These are phyloP conservation scores for Heterocephalus glaber DNA, from an alignment of 2,113 vertebrate genomes.

Conservation along the genomic window DNA sequence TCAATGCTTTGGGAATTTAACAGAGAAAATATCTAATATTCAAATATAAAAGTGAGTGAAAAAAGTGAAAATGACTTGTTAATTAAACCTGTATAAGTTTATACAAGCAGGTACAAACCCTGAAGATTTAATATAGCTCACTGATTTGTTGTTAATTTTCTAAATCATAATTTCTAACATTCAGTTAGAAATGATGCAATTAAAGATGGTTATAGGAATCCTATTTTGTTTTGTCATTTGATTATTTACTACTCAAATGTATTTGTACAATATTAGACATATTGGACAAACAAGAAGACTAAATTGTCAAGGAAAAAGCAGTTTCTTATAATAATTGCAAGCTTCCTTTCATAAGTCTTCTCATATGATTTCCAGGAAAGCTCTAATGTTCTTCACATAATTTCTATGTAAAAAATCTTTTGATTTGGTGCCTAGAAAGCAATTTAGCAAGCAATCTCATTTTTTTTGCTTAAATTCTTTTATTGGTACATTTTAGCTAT, in stretches of 20 bases:
- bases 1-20: background rate
- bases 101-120: background rate
- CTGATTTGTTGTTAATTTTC: constrained; percentile 16
- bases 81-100: constrained; percentile 49
- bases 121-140: constrained; percentile 11
- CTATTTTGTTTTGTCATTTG: background rate
- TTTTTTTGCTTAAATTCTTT: too few species aligned
- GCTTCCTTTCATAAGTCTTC: constrained; percentile 51
- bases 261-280: constrained; percentile 16
- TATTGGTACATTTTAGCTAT: too few species aligned
- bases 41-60: constrained; percentile 28
- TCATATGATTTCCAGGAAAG: constrained; percentile 73
- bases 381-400: constrained; percentile 67
- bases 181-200: background rate
- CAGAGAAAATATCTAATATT: background rate
- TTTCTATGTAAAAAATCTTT: constrained; percentile 78
- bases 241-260: constrained; percentile 28
- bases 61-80: constrained; percentile 24
- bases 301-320: constrained; percentile 58
- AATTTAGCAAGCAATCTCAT: constrained; percentile 78
- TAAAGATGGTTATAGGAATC: constrained; percentile 32
- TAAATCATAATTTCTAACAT: constrained; percentile 57
- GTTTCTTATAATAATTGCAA: constrained; percentile 49
- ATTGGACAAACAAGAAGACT: constrained; percentile 46
- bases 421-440: constrained; percentile 79